Conservation (phyloP, 2,888 invertebrate genomes). For the Cylindroiulus punctatus region DNA sequence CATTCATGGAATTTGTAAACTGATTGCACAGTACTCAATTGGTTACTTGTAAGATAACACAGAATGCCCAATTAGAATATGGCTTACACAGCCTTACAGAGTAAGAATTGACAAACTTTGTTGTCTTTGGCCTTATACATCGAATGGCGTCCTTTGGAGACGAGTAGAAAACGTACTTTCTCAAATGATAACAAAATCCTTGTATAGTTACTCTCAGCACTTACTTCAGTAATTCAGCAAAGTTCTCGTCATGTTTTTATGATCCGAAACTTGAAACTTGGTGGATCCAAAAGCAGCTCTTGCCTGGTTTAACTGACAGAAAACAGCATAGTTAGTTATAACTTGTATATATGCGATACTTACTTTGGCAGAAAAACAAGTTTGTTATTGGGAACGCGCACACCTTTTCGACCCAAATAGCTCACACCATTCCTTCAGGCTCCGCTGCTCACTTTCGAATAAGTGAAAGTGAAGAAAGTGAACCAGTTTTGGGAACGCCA, state of each 20-base stretch:
- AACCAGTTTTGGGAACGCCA: not conserved
- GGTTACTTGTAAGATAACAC: no score
- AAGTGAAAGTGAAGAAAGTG: slow-evolving; percentile 17
- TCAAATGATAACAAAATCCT: no score
- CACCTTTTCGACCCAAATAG: not conserved
- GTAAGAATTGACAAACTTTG: no score
- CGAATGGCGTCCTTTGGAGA: no score
- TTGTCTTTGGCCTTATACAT: no score
- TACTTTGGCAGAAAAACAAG: not conserved
- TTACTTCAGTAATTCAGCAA: not conserved
- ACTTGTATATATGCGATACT: not conserved
- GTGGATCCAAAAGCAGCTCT: not conserved
- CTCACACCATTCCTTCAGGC: not conserved
- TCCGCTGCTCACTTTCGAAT: not conserved
- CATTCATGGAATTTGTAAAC: no score
- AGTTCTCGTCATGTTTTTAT: no score
- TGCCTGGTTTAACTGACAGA: not conserved
- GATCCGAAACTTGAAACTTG: no score
- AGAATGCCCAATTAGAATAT: no score
- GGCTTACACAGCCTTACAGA: no score
- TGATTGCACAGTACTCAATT: no score
- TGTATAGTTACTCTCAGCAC: not conserved
- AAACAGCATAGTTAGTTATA: not conserved
- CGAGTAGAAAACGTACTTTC: no score
- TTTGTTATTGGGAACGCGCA: not conserved